Percentiles rank a stretch among this genome's conserved stretches.
phyloP scores from a whole-genome alignment of 2,888 invertebrate species.

The Mantis religiosa region DNA sequence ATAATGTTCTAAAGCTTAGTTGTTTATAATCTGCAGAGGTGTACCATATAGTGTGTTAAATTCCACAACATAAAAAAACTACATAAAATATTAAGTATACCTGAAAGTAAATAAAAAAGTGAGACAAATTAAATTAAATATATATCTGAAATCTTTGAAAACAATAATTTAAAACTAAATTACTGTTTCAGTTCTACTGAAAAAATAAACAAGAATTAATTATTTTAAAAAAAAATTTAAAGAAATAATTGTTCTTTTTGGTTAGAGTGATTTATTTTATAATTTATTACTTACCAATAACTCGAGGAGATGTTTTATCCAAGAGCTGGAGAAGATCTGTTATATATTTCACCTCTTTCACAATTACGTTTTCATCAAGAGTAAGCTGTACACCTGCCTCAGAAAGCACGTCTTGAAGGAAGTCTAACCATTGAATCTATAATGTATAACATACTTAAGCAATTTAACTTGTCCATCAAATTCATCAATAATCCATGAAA shows the following conservation, averaged over 20 bases:
- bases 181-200: not conserved
- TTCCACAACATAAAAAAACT: too few relatives aligned
- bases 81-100: too few relatives aligned
- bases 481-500: too few relatives aligned
- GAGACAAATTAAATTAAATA: too few relatives aligned
- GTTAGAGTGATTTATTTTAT: not conserved
- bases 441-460: not conserved
- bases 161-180: not conserved
- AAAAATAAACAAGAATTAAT: too few relatives aligned
- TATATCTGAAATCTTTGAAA: not conserved
- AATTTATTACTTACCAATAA: constrained; percentile 49
- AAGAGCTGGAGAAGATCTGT: constrained; percentile 56
- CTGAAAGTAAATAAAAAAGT: too few relatives aligned
- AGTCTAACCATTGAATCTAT: constrained; percentile 62
- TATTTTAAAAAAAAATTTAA: too few relatives aligned
- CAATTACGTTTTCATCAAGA: constrained; percentile 55
- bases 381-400: constrained; percentile 54
- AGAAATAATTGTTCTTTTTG: not conserved
- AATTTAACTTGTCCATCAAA: too few relatives aligned
- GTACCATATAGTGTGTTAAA: too few relatives aligned
- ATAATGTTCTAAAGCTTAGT: too few relatives aligned
- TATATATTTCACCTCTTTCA: constrained; percentile 63
- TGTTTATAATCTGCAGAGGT: too few relatives aligned
- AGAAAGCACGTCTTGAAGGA: constrained; percentile 55
- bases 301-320: constrained; percentile 49